phyloP scores from a whole-genome alignment of 2,888 invertebrate species.

The Campaea margaritaria region DNA sequence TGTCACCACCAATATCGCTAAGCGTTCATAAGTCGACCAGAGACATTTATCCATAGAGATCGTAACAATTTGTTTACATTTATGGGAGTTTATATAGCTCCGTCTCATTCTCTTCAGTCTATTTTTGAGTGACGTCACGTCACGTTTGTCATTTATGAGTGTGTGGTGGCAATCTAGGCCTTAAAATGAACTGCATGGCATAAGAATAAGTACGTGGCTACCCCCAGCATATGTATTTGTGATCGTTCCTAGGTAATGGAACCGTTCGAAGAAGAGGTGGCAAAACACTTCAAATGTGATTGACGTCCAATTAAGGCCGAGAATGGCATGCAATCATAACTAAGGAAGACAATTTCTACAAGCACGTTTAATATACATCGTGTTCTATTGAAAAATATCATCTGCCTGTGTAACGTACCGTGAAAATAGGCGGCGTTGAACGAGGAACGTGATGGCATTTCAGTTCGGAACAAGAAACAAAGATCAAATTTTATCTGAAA shows the following conservation, averaged over 20 bases:
- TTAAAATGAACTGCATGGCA: too few species aligned
- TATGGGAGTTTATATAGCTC: too few species aligned
- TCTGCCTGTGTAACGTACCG: slow-evolving; percentile 33
- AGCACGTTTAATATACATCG: slow-evolving; percentile 28
- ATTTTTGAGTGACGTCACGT: too few species aligned
- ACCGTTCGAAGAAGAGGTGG: not conserved
- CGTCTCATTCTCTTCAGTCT: too few species aligned
- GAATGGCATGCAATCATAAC: slow-evolving; percentile 22
- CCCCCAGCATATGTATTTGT: not conserved
- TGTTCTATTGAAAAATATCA: slow-evolving; percentile 35
- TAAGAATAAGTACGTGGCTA: too few species aligned
- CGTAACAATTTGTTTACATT: too few species aligned
- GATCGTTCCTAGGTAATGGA: not conserved
- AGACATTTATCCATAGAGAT: too few species aligned
- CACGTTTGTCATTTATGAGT: too few species aligned
- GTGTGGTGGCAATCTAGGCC: too few species aligned
- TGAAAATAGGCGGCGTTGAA: slow-evolving; percentile 32
- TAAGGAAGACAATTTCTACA: slow-evolving; percentile 30
- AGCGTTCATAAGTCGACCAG: too few species aligned
- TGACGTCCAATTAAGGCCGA: slow-evolving; percentile 13
- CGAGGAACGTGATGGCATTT: slow-evolving; percentile 20
- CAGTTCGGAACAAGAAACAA: slow-evolving; percentile 4
- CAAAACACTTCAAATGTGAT: slow-evolving; percentile 14
- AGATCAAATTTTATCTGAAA: not conserved
- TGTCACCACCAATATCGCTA: too few species aligned